Evolutionary conservation across 64 coral and sea anemone genomes (phyloP).

Genomic region (Astreopora myriophthalma): DNA sequence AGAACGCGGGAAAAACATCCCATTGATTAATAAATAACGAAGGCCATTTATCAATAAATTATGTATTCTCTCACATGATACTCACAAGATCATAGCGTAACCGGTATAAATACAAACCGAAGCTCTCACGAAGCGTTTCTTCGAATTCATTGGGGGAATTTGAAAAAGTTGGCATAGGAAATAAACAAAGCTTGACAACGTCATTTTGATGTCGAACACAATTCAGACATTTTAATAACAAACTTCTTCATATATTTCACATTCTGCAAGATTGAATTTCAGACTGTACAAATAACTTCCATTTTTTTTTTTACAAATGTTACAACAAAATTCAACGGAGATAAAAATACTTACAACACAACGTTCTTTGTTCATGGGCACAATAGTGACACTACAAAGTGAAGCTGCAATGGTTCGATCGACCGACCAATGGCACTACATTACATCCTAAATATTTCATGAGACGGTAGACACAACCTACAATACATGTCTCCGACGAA

Average conservation of each 20-base stretch:
- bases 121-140: background rate
- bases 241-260: background rate
- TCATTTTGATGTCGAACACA: no score
- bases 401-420: background rate
- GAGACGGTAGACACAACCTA: background rate
- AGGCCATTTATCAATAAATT: constrained; percentile 26
- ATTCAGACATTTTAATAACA: background rate
- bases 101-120: background rate
- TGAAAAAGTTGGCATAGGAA: background rate
- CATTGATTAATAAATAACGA: constrained; percentile 36
- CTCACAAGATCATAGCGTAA: constrained; percentile 32
- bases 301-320: constrained; percentile 7
- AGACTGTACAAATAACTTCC: background rate
- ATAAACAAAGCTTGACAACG: no score
- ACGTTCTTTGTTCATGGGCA: background rate
- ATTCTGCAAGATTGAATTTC: background rate
- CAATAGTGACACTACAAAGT: background rate
- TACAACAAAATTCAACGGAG: constrained; percentile 10
- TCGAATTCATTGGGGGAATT: background rate
- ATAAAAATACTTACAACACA: background rate
- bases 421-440: background rate
- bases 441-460: background rate
- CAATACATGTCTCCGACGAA: constrained; percentile 1
- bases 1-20: background rate
- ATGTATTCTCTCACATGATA: constrained; percentile 32